Conservation (phyloP, 2,797 vertebrate species). For the Manis crassicaudata region DNA sequence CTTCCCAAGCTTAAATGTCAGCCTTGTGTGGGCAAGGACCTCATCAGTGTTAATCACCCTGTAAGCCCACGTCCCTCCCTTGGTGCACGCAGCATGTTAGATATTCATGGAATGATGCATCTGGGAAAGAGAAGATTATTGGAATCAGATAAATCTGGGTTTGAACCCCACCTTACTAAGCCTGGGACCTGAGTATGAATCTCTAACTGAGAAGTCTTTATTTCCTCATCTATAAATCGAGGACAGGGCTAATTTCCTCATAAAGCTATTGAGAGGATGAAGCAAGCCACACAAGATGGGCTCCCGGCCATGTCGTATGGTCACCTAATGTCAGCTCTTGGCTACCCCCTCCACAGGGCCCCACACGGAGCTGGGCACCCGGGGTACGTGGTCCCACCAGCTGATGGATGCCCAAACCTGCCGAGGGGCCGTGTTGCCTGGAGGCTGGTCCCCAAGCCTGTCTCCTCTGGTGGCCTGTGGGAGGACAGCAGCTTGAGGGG, state of each 20-base stretch:
- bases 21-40: not conserved
- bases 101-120: not conserved
- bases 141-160: not conserved
- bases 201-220: not conserved
- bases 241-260: not conserved
- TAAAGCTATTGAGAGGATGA: not conserved
- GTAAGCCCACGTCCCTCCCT: too few species aligned
- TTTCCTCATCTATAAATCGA: not conserved
- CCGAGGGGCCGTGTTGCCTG: accelerated
- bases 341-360: not conserved
- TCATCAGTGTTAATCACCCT: not conserved
- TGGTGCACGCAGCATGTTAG: accelerated
- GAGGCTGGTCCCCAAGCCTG: not conserved
- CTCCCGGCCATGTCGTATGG: accelerated
- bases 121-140: not conserved
- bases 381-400: accelerated
- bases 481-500: not conserved
- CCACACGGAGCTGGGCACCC: not conserved
- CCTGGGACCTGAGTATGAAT: not conserved
- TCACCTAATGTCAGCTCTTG: not conserved
- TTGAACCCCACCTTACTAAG: not conserved
- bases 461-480: not conserved
- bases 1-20: not conserved
- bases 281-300: not conserved
- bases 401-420: not conserved